A percentile compares a stretch with the other conserved stretches of the same genome.
Evolutionary conservation across 2,113 vertebrate genomes (phyloP).

Genomic region (Cynocephalus volans): DNA sequence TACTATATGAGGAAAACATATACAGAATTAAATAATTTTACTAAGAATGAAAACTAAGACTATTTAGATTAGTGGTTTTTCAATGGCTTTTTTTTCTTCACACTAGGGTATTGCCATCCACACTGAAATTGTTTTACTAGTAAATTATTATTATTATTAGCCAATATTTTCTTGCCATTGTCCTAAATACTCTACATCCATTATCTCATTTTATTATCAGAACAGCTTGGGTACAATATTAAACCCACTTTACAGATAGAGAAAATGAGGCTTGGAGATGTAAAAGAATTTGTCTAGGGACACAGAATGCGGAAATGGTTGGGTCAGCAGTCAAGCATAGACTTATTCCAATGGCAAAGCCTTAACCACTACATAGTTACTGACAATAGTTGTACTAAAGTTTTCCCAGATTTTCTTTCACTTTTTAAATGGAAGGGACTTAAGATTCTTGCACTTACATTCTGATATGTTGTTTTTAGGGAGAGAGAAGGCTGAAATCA

Average conservation of each 20-base stretch:
- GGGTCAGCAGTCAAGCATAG: background rate
- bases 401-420: background rate
- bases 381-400: background rate
- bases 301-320: background rate
- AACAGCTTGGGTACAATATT: background rate
- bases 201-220: slow-evolving; percentile 48
- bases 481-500: background rate
- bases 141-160: background rate
- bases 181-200: background rate
- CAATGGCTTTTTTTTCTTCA: background rate
- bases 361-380: background rate
- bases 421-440: background rate
- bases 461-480: background rate
- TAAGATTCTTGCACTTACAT: background rate
- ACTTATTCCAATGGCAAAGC: background rate
- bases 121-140: background rate
- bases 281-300: background rate
- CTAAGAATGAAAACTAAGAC: slow-evolving; percentile 21
- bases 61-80: slow-evolving; percentile 5
- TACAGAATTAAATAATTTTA: slow-evolving; percentile 27
- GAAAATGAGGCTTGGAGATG: background rate
- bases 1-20: background rate
- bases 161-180: background rate
- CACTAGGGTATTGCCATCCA: background rate
- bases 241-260: background rate